A percentile compares a stretch with the other conserved stretches of the same genome.
Evolutionary conservation across 1,140 invertebrate species (phyloP).

Genomic region (Calycopis cecrops): DNA sequence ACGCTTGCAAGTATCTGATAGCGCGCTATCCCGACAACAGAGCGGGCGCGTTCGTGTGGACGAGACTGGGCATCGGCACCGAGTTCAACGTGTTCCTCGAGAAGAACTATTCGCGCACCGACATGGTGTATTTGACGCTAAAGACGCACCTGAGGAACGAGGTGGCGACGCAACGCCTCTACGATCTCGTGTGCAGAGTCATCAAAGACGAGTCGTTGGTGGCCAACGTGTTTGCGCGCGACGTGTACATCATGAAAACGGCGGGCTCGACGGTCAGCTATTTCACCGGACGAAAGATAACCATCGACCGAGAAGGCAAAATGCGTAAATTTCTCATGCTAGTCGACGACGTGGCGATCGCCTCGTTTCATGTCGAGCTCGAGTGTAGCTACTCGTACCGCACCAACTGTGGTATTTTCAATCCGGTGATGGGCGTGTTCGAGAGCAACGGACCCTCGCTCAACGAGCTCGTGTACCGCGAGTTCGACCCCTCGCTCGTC

Average conservation of each 20-base stretch:
- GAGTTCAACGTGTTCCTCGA: constrained; percentile 8
- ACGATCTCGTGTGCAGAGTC: neutral
- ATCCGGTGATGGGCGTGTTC: constrained; percentile 4
- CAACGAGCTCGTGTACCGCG: constrained; percentile 14
- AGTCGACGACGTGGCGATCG: constrained; percentile 6
- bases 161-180: constrained; percentile 6
- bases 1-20: constrained; percentile 11
- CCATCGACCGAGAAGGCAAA: constrained; percentile 4
- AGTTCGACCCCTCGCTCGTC: constrained; percentile 8
- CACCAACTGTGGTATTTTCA: constrained; percentile 7
- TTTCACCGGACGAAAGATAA: neutral
- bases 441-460: constrained; percentile 9
- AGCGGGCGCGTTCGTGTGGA: constrained; percentile 13
- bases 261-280: too few relatives aligned
- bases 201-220: neutral
- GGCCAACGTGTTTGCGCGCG: too few relatives aligned
- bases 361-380: constrained; percentile 3
- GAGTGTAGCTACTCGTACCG: constrained; percentile 9
- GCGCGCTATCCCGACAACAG: constrained; percentile 1
- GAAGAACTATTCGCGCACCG: too few relatives aligned
- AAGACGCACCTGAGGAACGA: constrained; percentile 10
- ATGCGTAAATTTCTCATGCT: constrained; percentile 11
- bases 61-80: constrained; percentile 7
- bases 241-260: too few relatives aligned
- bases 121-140: neutral